Conservation (phyloP, 2,797 vertebrate genomes). For the Rhynchonycteris naso region DNA sequence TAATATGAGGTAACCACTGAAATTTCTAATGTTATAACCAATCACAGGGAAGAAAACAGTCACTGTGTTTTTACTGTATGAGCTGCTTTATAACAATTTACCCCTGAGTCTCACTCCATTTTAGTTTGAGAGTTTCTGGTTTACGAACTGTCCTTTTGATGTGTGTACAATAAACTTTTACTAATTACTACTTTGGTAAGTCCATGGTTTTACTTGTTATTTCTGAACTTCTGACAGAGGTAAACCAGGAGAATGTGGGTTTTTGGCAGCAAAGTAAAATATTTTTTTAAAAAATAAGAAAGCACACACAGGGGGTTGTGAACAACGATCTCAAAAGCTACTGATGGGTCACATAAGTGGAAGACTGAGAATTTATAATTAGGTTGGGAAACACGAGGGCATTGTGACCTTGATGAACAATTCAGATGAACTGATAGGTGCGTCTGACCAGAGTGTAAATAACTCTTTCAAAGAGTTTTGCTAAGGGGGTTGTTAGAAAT, state of each 20-base stretch:
- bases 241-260: background rate
- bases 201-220: background rate
- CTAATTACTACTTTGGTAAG: background rate
- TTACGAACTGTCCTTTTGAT: background rate
- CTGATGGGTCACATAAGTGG: background rate
- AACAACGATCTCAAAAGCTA: background rate
- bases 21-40: background rate
- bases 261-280: conserved; percentile 2
- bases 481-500: background rate
- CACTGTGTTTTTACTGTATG: background rate
- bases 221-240: background rate
- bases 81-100: background rate
- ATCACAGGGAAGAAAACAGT: background rate
- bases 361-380: conserved; percentile 37
- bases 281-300: background rate
- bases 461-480: background rate
- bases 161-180: background rate
- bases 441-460: background rate
- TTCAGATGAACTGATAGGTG: background rate
- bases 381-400: conserved; percentile 19
- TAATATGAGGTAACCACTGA: background rate
- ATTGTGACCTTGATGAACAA: conserved; percentile 3
- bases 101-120: background rate
- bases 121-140: background rate
- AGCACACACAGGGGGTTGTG: rapidly evolving